Conservation (phyloP, 2,113 vertebrate species). For the Serilophus lunatus region DNA sequence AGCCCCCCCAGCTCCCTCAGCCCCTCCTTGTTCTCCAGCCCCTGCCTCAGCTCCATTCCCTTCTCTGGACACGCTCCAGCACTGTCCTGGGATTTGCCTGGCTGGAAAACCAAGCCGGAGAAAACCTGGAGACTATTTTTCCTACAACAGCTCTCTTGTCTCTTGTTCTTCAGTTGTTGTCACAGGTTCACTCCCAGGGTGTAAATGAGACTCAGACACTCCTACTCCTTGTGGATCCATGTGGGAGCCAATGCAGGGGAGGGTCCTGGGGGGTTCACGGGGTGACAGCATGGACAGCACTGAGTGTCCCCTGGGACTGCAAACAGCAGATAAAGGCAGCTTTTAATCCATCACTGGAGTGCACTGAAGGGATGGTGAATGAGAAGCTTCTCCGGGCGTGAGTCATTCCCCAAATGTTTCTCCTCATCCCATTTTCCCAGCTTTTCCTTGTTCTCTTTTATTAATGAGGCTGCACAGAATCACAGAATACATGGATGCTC, state of each 20-base stretch:
- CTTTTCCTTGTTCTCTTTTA: not conserved
- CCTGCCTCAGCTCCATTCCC: not conserved
- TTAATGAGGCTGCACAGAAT: not conserved
- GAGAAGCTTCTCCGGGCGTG: not conserved
- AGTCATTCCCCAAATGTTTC: not conserved
- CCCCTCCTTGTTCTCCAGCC: not conserved
- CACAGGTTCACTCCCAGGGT: not conserved
- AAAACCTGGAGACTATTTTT: not conserved
- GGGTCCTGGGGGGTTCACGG: not conserved
- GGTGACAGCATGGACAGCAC: not conserved
- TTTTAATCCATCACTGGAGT: not conserved
- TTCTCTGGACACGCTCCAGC: not conserved
- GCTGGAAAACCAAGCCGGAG: not conserved
- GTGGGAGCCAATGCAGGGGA: not conserved
- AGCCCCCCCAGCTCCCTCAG: not conserved
- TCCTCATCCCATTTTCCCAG: not conserved
- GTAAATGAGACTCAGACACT: not conserved
- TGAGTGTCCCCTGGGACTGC: accelerated
- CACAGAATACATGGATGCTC: not conserved
- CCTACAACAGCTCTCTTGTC: not conserved
- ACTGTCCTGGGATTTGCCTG: not conserved
- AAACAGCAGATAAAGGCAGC: not conserved
- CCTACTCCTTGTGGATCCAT: not conserved
- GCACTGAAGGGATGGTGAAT: not conserved
- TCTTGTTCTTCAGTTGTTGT: not conserved